Evolutionary conservation across 2,797 vertebrate species (phyloP), one percentile per base, ranked within the genome.

Genomic region (Lagocephalus sceleratus): DNA sequence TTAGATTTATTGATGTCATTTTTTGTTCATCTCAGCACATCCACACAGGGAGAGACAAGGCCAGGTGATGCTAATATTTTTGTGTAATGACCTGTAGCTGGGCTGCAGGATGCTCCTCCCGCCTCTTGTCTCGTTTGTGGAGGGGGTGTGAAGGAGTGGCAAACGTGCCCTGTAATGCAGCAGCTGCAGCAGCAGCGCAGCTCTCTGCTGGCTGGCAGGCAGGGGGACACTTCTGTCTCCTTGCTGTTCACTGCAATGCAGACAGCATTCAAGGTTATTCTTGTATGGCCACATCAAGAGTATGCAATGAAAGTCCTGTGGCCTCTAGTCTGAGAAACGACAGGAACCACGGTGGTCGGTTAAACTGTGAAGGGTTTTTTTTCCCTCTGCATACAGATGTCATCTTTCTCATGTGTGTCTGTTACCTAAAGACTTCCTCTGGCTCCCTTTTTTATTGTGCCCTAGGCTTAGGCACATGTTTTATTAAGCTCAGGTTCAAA

Each of bases 231-330:
- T 43, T 53, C 40, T 64, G 63, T 57, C 63, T 66, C 61, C 26
- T 23, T 8, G 9, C 66, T 63, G 49, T 60, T 51, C 77, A 35
- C 85, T 85, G 84, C 87, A 88, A 66, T 87, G 85, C 87, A 86
- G 84, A 76, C 78, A 47, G 73, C 65, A 59, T 62, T 85, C 84
- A 87, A 87, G 85, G 87, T 86, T 84, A 85, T 35, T 49, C 38
- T 54, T 29, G 57, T 21, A 35, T n/a, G 44, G 58, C 63, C 29
- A 39, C 55, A 11, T 20, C 47, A 58, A 67, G 41, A 22, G 50
- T 19, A 47, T 51, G 20, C 29, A 53, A 16, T 12, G 58, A 66
- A 72, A 60, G 60, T 51, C 43, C 46, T 38, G 5, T 10, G 2
- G 47, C 17, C n/a, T 44, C 7, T 20, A 20, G 32, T 46, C 42